Base-by-base conservation (phyloP, 2,113 vertebrate species). In the Pavo muticus region DNA sequence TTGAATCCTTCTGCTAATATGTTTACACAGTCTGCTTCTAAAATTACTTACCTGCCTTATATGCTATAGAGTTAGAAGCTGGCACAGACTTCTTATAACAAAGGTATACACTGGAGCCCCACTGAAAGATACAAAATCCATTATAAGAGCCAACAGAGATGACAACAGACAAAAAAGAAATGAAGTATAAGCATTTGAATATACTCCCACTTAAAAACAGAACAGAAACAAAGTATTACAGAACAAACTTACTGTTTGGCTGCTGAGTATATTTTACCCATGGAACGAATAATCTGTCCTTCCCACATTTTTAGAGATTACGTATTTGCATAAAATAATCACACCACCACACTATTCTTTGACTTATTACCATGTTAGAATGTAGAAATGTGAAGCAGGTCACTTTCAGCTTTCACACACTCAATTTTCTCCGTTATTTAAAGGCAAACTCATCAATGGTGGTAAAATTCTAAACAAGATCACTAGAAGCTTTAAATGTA, bases 1-100 rank as follows among this genome's bases (percentile, higher is more conserved):
- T 40, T 3, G 4, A 82, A 52, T 70, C 2, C 15, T 67, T 70
- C 30, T 78, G 19, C 44, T 82, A 79, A 35, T 29, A 39, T 19
- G 8, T 54, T 90, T 60, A 82, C 15, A 78, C 4, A 35, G 15
- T 59, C 42, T 61, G 29, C 11, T 75, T 87, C 56, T 45, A 52
- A 93, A 90, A 91, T 90, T 83, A 98, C 99, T 99, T 97, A 99
- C 99, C 99, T 61, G 99, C 99, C 97, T 99, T 99, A 98, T 99
- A 99, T 39, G 98, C 98, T 96, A 99, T 98, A 91, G 98, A 98
- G 93, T 99, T 99, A 87, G 99, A 99, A n/a, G 98, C 98, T 54
- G 99, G 99, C 17, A 99, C 99, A 10, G 99, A 99, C 91, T 99
- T 99, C 98, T 99, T 99, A 82, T 99, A 99, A 97, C 99, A 99